Base-by-base conservation (phyloP, 2,797 vertebrate species). In the Poeciliopsis presidionis region DNA sequence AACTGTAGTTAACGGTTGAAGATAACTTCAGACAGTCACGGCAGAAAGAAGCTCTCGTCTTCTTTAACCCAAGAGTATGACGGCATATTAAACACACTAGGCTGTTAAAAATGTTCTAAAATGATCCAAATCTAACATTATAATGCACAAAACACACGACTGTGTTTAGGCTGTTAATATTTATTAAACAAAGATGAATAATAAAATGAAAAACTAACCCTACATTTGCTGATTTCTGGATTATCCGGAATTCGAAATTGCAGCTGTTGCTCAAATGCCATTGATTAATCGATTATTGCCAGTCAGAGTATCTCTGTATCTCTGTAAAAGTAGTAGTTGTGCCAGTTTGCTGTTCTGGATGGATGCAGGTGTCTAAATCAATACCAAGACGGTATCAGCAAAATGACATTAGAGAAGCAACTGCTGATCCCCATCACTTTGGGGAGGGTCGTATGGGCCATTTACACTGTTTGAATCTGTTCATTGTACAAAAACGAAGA, bases 1-100 rank as follows among this genome's bases (percentile, higher is more conserved):
- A 45, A 72, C 53, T 75, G 25, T 36, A 85, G 77, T 78, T 82
- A 84, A 46, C 74, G 28, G 6, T 25, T 30, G 45, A 1, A 46
- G 67, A 9, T 12, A 55, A 65, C 41, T 67, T 67, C 36, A n/a
- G 63, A 67, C 36, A 25, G 20, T 41, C 20, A 41, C 22, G 22
- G 22, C 16, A 39, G 9, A 18, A 61, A 61, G 3, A 63, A 63
- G 16, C 36, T 11, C 8, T 22, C 12, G 9, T 25, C 63, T 67
- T 41, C 20, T 67, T 41, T 67, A 67, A 67, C 20, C 18, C 36
- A 41, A 6, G 8, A 25, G 11, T 67, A 41, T 41, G 9, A 25
- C 11, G 20, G 63, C 20, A 13, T 13, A 67, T 11, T 41, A 25
- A 25, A 13, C 36, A 12, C 4, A 13, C 2, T 9, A 12, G 16